Base-by-base conservation (phyloP, 2,113 vertebrate genomes). In the Macquaria ambigua region DNA sequence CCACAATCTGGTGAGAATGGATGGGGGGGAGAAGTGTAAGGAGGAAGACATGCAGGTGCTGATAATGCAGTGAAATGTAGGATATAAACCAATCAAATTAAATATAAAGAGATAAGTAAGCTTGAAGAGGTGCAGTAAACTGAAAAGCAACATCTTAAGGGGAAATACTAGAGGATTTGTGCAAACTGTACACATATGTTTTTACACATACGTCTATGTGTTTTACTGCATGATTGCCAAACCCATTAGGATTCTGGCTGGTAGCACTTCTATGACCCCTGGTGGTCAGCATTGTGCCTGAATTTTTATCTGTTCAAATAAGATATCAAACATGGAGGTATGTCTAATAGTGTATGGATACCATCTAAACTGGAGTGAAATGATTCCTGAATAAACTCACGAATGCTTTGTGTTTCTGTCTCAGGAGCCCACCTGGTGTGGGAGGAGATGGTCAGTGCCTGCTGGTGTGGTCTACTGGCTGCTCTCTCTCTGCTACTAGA, bases 381-480 rank as follows among this genome's bases (percentile, higher is more conserved):
- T 3, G 6, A 61, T 61, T 58, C 15, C 6, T 74, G 20, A 56
- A 74, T 74, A 10, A 67, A 58, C 46, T 39, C 58, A 31, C 1
- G 0, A 28, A 64, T 62, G 15, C 46, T 77, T 50, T 83, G 23
- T 81, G 34, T 68, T 88, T 90, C 14, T 94, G 84, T 86, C 89
- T 66, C 90, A 99, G 98, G 96, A 89, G 95, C 95, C 74, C 97
- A 97, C 93, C 94, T 96, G 85, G 98, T 99, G 66, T 99, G 98
- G 98, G 98, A 99, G 92, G 98, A 99, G 95, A 99, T 99, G 98
- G 97, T 99, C 76, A 97, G 95, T 8, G 98, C 98, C 3, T 99
- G 98, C 79, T 99, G 98, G 98, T 99, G 98, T 92, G 98, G 98
- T 52, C 96, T 99, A 3, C 96, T 99, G 46, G 98, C 98, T 89